A percentile compares a stretch with the other conserved stretches of the same genome.
phyloP scores from a whole-genome alignment of 2,888 invertebrate genomes.

The Sminthurinus aureus region DNA sequence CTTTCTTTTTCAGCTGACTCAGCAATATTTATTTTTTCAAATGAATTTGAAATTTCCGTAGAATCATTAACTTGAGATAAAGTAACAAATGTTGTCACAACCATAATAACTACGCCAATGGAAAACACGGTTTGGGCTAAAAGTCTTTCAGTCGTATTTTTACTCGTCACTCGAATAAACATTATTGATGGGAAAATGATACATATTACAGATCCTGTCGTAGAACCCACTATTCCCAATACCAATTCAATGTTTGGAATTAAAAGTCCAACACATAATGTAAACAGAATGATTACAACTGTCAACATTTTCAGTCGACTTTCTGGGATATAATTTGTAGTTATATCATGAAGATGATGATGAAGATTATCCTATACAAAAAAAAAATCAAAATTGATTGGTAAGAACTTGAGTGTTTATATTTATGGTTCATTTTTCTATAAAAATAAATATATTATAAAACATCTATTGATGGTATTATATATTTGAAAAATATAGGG shows the following conservation, averaged over 20 bases:
- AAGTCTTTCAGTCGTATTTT: conserved; percentile 82
- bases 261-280: conserved; percentile 81
- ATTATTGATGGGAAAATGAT: conserved; percentile 91
- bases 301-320: conserved; percentile 84
- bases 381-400: conserved; percentile 2
- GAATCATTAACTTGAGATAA: conserved; percentile 67
- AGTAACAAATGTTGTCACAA: conserved; percentile 90
- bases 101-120: conserved; percentile 84
- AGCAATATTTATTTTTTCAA: not conserved
- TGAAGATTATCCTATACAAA: conserved; percentile 42
- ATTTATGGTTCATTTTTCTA: too few relatives aligned
- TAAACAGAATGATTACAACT: conserved; percentile 75
- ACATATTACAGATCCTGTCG: conserved; percentile 92
- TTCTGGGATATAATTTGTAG: conserved; percentile 77
- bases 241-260: conserved; percentile 95
- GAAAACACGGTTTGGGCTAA: conserved; percentile 81
- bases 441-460: too few relatives aligned
- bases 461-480: too few relatives aligned
- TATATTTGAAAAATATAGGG: too few relatives aligned
- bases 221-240: conserved; percentile 91
- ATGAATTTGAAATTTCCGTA: conserved; percentile 32
- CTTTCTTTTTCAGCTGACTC: too few relatives aligned
- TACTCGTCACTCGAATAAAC: conserved; percentile 83
- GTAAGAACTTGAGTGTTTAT: too few relatives aligned
- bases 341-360: conserved; percentile 59